Base-by-base conservation (phyloP, 2,888 invertebrate species). In the Lampropteryx suffumata region DNA sequence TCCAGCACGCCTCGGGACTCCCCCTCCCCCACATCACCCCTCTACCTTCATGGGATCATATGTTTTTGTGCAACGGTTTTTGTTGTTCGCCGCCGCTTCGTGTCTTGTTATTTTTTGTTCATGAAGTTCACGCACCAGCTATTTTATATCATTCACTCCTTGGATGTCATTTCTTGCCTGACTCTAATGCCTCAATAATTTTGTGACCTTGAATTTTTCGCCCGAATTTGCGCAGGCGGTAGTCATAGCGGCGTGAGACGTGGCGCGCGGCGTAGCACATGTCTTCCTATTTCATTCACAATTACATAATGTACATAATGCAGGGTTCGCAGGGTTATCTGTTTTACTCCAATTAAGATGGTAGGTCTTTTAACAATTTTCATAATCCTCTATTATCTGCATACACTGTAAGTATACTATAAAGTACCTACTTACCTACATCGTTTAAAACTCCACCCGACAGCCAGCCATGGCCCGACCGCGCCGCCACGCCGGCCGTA, bases 31-130 rank as follows among this genome's bases (percentile, higher is more conserved):
- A 51, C 64, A 24, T 59, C 65, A 67, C 77, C 79, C 83, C 82
- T 65, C 72, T 71, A 77, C 83, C 84, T 85, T 82, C 87, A 80
- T 82, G 84, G 84, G 88, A 89, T 90, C 90, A 90, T 90, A 90
- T 90, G 90, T 90, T 90, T 90, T 90, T 90, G 83, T 88, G 86
- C 88, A 90, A 89, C 90, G 88, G 90, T 90, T 90, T 90, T 90
- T 90, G 89, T 89, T 87, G 87, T 88, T 88, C 81, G 80, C 88
- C 88, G 87, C 84, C 83, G 82, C 80, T 73, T 76, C 77, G 73
- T 85, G 74, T 82, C 79, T 76, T 76, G 73, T 84, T 80, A 71
- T 84, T 89, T 84, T 86, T 86, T 84, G 73, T 75, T 77, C 60
- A 76, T 71, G 70, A 74, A 83, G 76, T 88, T 87, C 85, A 88